Evolutionary conservation across 2,113 vertebrate genomes (phyloP), one percentile per base, ranked within the genome.

Genomic region (Pangasianodon gigas): DNA sequence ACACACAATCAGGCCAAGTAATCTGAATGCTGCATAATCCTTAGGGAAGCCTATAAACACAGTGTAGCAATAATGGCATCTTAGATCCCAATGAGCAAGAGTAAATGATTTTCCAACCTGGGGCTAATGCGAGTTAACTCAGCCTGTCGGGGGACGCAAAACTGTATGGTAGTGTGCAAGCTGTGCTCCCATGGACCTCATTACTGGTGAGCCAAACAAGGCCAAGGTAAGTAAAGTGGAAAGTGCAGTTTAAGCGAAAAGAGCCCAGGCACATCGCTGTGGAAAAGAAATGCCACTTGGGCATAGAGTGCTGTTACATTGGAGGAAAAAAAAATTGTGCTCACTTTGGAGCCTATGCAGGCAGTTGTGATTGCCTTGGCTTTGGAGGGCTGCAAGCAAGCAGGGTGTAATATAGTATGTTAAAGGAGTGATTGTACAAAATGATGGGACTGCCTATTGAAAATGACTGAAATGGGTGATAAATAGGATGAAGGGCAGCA

Each of bases 221-320:
- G 58, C 67, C 48, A 44, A 85, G 93, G 95, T 95, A 96, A 95
- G 94, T 95, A 95, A 94, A 93, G 93, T 90, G 58, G 95, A 96
- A 96, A 96, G 91, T 96, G 95, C 95, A 96, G 94, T 93, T 96
- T 94, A 96, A 95, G 95, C 95, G 94, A 94, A 95, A 93, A 90
- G 65, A 94, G 94, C 91, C 92, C 80, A 92, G 90, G 91, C 84
- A 69, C 89, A 82, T 81, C 51, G 8, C 32, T 26, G 60, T 56
- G 71, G 71, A 85, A 86, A 62, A 65, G 80, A 89, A 85, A 37
- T 60, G 84, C 83, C 88, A 62, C 58, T 75, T 85, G 83, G 84
- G 83, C 51, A 65, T 80, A 82, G 88, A 83, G 90, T 91, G 93
- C 91, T 93, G 46, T 69, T 86, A n/a, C 84, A 65, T 86, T 86